These are phyloP conservation scores for Pseudomugil tenellus DNA, from an alignment of 2,797 vertebrate genomes.

Conservation along the genomic window DNA sequence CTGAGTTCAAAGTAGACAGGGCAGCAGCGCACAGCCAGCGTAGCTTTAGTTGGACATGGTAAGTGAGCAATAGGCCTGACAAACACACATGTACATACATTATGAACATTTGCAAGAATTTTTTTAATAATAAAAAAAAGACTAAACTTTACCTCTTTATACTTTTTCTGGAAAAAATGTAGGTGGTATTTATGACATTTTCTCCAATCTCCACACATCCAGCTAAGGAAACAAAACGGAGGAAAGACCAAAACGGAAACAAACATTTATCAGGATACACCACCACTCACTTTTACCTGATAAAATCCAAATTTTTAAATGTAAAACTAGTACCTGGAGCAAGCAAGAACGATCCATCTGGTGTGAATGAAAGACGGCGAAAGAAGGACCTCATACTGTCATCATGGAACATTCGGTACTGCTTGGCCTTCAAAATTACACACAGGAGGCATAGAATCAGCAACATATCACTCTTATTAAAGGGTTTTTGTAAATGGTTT, in stretches of 20 bases:
- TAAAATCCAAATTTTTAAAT: not conserved
- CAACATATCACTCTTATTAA: not conserved
- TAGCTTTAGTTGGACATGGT: constrained; percentile 92
- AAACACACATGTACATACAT: not conserved
- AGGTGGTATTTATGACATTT: constrained; percentile 93
- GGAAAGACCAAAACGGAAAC: not conserved
- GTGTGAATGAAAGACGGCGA: constrained; percentile 93
- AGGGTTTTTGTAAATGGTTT: not conserved
- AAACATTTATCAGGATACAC: not conserved
- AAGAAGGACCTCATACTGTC: constrained; percentile 99
- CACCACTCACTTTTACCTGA: not conserved
- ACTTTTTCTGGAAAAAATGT: constrained; percentile 93
- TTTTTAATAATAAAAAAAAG: not conserved
- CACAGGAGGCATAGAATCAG: not conserved
- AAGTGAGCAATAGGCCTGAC: constrained; percentile 92
- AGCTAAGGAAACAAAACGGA: constrained; percentile 76
- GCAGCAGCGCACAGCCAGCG: constrained; percentile 95
- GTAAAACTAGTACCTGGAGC: constrained; percentile 83
- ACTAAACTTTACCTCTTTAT: constrained; percentile 87
- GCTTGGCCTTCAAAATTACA: constrained; percentile 83
- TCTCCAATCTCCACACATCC: constrained; percentile 96
- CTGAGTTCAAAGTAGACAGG: constrained; percentile 92
- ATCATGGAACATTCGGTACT: constrained; percentile 94
- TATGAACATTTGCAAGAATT: not conserved
- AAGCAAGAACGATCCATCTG: constrained; percentile 93